Percentiles rank a stretch among this genome's conserved stretches.
These are phyloP conservation scores for Muricea muricata DNA, from an alignment of 92 coral and sea anemone genomes.

Conservation along the genomic window DNA sequence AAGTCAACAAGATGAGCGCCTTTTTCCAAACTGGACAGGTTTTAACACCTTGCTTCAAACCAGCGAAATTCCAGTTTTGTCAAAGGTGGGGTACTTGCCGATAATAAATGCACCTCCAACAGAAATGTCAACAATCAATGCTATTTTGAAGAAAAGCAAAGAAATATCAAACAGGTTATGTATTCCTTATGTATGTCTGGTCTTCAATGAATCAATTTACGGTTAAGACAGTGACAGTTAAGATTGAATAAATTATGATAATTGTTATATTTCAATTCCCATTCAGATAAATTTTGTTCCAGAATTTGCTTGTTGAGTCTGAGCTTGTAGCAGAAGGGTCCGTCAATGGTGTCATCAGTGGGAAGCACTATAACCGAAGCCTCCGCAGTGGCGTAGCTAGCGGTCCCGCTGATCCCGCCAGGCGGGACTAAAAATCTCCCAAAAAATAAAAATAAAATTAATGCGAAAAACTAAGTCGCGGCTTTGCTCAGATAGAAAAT, in stretches of 20 bases:
- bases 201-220: background rate
- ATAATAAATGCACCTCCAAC: background rate
- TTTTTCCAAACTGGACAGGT: slow-evolving; percentile 50
- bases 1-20: background rate
- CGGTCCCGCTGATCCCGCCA: too few relatives aligned
- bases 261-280: background rate
- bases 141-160: background rate
- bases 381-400: too few relatives aligned
- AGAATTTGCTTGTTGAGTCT: background rate
- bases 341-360: background rate
- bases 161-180: background rate
- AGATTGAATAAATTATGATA: background rate
- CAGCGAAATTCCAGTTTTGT: slow-evolving; percentile 25
- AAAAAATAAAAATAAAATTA: too few relatives aligned
- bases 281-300: background rate
- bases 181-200: background rate
- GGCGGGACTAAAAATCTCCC: too few relatives aligned
- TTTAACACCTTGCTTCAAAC: slow-evolving; percentile 32
- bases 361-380: background rate
- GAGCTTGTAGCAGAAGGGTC: background rate
- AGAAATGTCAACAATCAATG: background rate
- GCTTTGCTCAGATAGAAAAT: too few relatives aligned
- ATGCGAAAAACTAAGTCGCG: too few relatives aligned
- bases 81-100: background rate
- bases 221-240: background rate